Conservation (phyloP, 2,113 vertebrate species). For the Rafetus swinhoei region DNA sequence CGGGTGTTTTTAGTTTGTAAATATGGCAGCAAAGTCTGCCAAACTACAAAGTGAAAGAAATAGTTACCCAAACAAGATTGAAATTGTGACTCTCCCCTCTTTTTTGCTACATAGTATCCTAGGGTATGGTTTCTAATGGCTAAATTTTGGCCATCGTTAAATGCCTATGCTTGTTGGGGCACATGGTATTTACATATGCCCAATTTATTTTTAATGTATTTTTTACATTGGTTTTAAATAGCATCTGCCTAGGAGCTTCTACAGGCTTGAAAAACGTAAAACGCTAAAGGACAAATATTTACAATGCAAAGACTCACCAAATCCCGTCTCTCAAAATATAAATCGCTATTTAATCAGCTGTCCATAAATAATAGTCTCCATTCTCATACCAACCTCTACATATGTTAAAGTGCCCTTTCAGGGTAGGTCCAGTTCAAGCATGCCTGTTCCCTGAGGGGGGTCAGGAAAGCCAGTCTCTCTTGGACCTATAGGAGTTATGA, state of each 20-base stretch:
- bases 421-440: neutral
- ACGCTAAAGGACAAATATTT: constrained; percentile 66
- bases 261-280: constrained; percentile 50
- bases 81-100: constrained; percentile 47
- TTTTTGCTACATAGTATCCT: constrained; percentile 43
- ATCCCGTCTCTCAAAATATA: neutral
- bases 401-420: neutral
- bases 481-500: neutral
- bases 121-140: constrained; percentile 17
- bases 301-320: constrained; percentile 6
- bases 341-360: neutral
- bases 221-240: constrained; percentile 49
- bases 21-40: constrained; percentile 64
- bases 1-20: constrained; percentile 71
- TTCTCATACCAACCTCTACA: neutral
- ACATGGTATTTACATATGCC: neutral
- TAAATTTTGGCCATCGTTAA: constrained; percentile 42
- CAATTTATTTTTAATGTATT: constrained; percentile 63
- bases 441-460: neutral
- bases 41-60: constrained; percentile 71
- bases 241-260: constrained; percentile 43
- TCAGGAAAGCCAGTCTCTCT: neutral
- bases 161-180: neutral
- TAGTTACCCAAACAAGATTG: constrained; percentile 59
- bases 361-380: neutral